A percentile compares a stretch with the other conserved stretches of the same genome.
These are phyloP conservation scores for Thalassoma bifasciatum DNA, from an alignment of 2,113 vertebrate species.

Conservation along the genomic window DNA sequence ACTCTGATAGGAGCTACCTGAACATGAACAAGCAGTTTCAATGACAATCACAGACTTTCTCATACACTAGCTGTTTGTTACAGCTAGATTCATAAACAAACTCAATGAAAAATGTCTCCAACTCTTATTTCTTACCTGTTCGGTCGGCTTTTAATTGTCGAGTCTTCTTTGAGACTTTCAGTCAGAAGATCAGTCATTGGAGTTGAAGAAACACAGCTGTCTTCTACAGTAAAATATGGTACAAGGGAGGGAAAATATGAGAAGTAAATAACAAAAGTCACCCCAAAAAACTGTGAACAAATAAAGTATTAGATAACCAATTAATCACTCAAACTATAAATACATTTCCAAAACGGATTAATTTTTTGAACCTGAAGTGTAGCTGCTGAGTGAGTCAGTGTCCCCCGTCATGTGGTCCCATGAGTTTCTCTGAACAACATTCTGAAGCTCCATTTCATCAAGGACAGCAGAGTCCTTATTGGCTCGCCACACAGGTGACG, in stretches of 20 bases:
- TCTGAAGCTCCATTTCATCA: constrained; percentile 83
- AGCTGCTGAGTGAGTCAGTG: constrained; percentile 75
- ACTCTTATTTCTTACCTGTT: constrained; percentile 40
- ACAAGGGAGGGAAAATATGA: neutral
- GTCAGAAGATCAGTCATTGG: constrained; percentile 51
- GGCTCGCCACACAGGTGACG: constrained; percentile 20
- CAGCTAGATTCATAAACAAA: neutral
- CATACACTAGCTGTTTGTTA: neutral
- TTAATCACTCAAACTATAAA: neutral
- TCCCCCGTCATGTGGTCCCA: constrained; percentile 63
- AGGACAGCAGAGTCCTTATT: constrained; percentile 69
- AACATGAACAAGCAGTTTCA: too few species aligned
- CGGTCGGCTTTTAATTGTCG: constrained; percentile 35
- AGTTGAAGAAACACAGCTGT: constrained; percentile 69
- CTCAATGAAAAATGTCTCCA: neutral
- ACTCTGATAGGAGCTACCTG: too few species aligned
- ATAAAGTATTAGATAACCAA: neutral
- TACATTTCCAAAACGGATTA: neutral
- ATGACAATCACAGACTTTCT: neutral
- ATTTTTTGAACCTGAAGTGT: constrained; percentile 65
- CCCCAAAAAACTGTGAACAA: neutral
- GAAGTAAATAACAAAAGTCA: neutral
- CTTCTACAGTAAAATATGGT: constrained; percentile 49
- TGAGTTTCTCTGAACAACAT: constrained; percentile 79
- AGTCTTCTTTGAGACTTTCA: constrained; percentile 69